Evolutionary conservation across 2,888 invertebrate genomes (phyloP), one percentile per base, ranked within the genome.

Genomic region (Dilophus febrilis): DNA sequence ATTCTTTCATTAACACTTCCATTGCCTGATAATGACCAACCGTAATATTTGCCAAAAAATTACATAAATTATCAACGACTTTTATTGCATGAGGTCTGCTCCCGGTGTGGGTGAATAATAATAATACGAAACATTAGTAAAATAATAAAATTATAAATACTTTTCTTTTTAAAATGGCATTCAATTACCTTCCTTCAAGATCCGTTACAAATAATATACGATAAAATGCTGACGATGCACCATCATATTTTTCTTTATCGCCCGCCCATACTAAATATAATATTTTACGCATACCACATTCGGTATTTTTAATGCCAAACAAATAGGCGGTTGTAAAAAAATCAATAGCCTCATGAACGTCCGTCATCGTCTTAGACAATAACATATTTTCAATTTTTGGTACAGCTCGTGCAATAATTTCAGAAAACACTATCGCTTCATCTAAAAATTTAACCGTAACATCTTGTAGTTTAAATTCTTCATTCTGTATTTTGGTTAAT

Each of bases 291-390:
- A 88, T 73, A 2, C 85, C 87, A 28, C 63, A 52, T 48, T 75
- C 70, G 3, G 80, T 77, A 38, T 75, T 75, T 44, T 75, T 72
- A n/a, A 87, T 72, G 40, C 78, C 75, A 53, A 86, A 86, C 46
- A 80, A 71, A 52, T 74, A 77, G 1, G 84, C 83, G 0, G 79
- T 73, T 0, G 84, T 82, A 49, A 94, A 82, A 56, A 92, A 87
- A 43, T 85, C 78, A 19, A 94, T 81, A 0, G 92, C 83, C 57
- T 92, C 94, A 40, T 28, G 12, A 12, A 88, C 82, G 57, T 92
- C 92, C 0, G 80, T 72, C 4, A 77, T 70, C 44, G 73, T 72
- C 47, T 74, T 72, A 0, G 82, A 79, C 56, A 75, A 71, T 11
- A 92, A 64, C 52, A 91, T 62, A 16, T 77, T 70, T 47, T 77